Percentiles rank a stretch among this genome's conserved stretches.
These are phyloP conservation scores for Pyrgilauda ruficollis DNA, from an alignment of 2,113 vertebrate species.

Conservation along the genomic window DNA sequence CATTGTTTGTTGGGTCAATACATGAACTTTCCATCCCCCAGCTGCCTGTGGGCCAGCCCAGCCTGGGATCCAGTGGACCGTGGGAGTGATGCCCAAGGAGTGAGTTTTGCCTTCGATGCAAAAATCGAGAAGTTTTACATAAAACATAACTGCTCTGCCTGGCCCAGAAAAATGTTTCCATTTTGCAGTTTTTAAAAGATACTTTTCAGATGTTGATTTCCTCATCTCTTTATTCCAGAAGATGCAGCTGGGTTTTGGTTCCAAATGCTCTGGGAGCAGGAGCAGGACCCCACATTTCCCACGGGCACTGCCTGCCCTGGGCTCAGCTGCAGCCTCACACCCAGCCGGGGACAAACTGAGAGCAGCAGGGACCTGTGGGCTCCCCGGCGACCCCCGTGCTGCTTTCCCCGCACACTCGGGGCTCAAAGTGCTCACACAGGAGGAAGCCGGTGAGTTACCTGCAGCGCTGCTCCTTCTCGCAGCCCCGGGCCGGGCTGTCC, in stretches of 20 bases:
- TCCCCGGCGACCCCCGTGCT: background rate
- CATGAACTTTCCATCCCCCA: rapidly evolving
- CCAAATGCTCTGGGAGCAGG: background rate
- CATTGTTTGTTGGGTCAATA: background rate
- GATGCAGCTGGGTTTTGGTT: background rate
- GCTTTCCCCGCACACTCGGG: background rate
- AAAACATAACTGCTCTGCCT: background rate
- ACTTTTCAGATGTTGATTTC: background rate
- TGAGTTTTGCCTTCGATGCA: background rate
- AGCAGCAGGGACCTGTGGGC: rapidly evolving
- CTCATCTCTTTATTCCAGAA: background rate
- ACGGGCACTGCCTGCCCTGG: background rate
- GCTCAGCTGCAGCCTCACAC: background rate
- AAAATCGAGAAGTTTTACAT: background rate
- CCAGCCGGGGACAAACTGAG: background rate
- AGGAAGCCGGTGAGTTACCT: background rate
- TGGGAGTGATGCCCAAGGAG: background rate
- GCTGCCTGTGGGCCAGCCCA: background rate
- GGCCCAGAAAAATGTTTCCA: background rate
- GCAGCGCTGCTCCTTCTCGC: background rate
- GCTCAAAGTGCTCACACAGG: rapidly evolving
- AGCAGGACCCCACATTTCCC: background rate
- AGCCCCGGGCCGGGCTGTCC: background rate
- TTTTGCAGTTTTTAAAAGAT: background rate
- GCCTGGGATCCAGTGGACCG: background rate